Percentiles rank a stretch among this genome's conserved stretches.
These are phyloP conservation scores for Eulithis prunata DNA, from an alignment of 2,888 invertebrate species.

Conservation along the genomic window DNA sequence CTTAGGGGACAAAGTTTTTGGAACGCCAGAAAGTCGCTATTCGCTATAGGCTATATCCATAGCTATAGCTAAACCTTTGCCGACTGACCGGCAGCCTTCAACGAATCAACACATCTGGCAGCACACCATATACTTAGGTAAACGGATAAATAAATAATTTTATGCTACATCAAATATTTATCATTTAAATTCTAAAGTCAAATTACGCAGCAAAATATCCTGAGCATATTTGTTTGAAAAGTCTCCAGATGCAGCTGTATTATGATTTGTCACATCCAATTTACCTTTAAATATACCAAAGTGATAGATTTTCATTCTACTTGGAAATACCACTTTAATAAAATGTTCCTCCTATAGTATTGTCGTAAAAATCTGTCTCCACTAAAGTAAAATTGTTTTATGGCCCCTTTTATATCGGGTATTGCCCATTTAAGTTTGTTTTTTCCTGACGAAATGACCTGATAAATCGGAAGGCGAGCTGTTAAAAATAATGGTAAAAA, in stretches of 20 bases:
- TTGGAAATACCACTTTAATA: slow-evolving; percentile 42
- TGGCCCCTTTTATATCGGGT: slow-evolving; percentile 52
- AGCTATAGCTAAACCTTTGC: too few species aligned
- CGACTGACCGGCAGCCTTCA: too few species aligned
- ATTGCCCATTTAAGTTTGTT: slow-evolving; percentile 57
- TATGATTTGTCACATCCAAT: slow-evolving; percentile 43
- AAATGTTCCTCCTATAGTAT: slow-evolving; percentile 37
- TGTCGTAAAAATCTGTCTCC: slow-evolving; percentile 61
- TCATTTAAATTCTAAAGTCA: slow-evolving; percentile 15
- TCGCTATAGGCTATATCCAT: too few species aligned
- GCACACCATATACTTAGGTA: too few species aligned
- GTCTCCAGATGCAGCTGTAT: slow-evolving; percentile 36
- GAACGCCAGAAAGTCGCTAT: too few species aligned
- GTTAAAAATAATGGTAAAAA: slow-evolving; percentile 32
- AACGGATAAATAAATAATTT: too few species aligned
- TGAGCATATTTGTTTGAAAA: slow-evolving; percentile 7
- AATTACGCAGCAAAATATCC: too few species aligned
- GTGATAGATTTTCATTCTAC: slow-evolving; percentile 40
- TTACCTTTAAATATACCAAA: slow-evolving; percentile 33
- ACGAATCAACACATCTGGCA: too few species aligned
- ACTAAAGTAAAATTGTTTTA: slow-evolving; percentile 66
- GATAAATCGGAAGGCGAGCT: slow-evolving; percentile 40
- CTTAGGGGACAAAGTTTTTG: too few species aligned
- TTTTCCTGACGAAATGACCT: slow-evolving; percentile 44
- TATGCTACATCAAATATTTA: too few species aligned